A percentile compares a stretch with the other conserved stretches of the same genome.
These are phyloP conservation scores for Neodiprion virginianus DNA, from an alignment of 1,140 invertebrate genomes.

Conservation along the genomic window DNA sequence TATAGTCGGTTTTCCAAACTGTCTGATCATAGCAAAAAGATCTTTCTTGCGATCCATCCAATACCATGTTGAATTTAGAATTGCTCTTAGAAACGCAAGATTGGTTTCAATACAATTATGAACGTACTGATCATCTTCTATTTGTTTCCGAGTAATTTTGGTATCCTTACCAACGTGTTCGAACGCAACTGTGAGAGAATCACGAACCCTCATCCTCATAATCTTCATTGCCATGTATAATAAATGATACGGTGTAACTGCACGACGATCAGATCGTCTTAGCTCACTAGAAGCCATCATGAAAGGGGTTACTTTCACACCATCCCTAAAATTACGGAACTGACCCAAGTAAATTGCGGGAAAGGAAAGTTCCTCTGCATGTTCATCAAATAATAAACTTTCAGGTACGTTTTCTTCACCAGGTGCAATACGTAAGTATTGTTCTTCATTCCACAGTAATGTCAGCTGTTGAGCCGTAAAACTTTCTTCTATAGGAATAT, in stretches of 20 bases:
- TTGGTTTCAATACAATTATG: constrained; percentile 32
- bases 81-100: constrained; percentile 30
- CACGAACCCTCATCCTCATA: constrained; percentile 27
- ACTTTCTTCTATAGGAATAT: constrained; percentile 36
- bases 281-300: constrained; percentile 38
- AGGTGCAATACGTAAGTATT: constrained; percentile 41
- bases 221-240: constrained; percentile 40
- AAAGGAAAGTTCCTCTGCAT: constrained; percentile 52
- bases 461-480: constrained; percentile 44
- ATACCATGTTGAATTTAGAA: constrained; percentile 36
- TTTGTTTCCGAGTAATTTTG: constrained; percentile 32
- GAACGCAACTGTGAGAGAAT: constrained; percentile 32
- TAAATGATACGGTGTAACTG: constrained; percentile 30
- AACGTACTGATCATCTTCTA: constrained; percentile 29
- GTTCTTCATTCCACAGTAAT: constrained; percentile 44
- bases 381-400: constrained; percentile 37
- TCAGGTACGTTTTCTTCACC: constrained; percentile 34
- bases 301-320: constrained; percentile 28
- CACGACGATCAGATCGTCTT: constrained; percentile 32
- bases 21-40: constrained; percentile 48
- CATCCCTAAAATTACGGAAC: constrained; percentile 40
- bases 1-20: constrained; percentile 41
- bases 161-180: constrained; percentile 32
- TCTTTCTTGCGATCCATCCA: constrained; percentile 49
- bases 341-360: constrained; percentile 47